Evolutionary conservation across 2,113 vertebrate genomes (phyloP).

Genomic region (Plestiodon gilberti): DNA sequence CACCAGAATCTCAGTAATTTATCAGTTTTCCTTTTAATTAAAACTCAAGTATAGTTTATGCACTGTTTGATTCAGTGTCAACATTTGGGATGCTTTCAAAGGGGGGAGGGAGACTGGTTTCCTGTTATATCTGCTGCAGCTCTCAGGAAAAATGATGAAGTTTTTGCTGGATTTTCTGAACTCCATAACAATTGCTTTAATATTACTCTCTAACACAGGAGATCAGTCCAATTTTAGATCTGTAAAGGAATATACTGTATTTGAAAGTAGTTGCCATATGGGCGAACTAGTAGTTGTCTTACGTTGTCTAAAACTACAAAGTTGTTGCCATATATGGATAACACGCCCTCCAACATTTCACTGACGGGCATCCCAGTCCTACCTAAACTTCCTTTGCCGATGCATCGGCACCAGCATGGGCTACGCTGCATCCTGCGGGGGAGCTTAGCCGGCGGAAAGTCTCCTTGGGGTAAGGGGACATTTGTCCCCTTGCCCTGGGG

Average conservation of each 20-base stretch:
- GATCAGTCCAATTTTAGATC: conserved; percentile 57
- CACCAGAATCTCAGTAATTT: conserved; percentile 65
- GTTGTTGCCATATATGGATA: not conserved
- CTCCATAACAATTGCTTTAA: conserved; percentile 49
- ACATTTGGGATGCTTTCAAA: conserved; percentile 59
- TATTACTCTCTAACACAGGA: conserved; percentile 42
- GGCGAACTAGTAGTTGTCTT: not conserved
- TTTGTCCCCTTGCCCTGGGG: too few relatives aligned
- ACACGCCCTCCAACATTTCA: conserved; percentile 40
- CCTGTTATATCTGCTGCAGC: conserved; percentile 57
- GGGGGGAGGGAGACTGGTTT: conserved; percentile 62
- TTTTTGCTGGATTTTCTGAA: conserved; percentile 56
- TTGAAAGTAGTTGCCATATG: conserved; percentile 21
- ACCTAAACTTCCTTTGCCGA: too few relatives aligned
- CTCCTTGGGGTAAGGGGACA: too few relatives aligned
- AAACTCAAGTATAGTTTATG: conserved; percentile 66
- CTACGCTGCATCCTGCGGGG: too few relatives aligned
- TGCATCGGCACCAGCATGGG: too few relatives aligned
- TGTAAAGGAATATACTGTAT: conserved; percentile 66
- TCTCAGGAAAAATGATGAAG: conserved; percentile 64
- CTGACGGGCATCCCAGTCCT: too few relatives aligned
- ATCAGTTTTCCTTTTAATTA: conserved; percentile 76
- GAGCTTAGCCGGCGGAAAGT: too few relatives aligned
- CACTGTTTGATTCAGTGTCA: conserved; percentile 68
- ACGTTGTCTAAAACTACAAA: too few relatives aligned